Evolutionary conservation across 2,797 vertebrate species (phyloP), one percentile per base, ranked within the genome.

Genomic region (Babyrousa celebensis): DNA sequence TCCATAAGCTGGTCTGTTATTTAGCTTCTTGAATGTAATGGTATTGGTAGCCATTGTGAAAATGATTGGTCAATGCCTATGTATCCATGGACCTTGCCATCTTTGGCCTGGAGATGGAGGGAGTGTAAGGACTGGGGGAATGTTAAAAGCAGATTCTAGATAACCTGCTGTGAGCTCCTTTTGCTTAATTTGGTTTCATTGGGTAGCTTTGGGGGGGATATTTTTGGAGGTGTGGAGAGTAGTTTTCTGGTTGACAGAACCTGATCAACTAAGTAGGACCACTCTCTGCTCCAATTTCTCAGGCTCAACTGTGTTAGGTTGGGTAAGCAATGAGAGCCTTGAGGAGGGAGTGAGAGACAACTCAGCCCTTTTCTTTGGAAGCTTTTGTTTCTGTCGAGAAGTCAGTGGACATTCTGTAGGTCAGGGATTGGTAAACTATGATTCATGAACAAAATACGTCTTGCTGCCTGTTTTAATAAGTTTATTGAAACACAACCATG

Each of bases 391-490:
- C 12, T 89, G 3, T 54, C 40, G 58, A 79, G 11, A 87, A 68
- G 17, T 78, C 36, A 32, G 48, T 2, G 6, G 18, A 43, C n/a
- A n/a, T 79, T 89, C 68, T 72, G 27, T 40, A 87, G 23, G 67
- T 85, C 54, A 60, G 6, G 15, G 27, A 8, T 43, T 54, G 32
- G 36, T 23, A 87, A 91, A 32, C 52, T 74, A 21, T 58, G 79
- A 56, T 11, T 32, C 23, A 29, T 36, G 29, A 95, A 27, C 48
- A 70, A 91, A 65, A 62, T 85, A 21, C 75, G 11, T 72, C 67
- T 60, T 68, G 10, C 27, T 67, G 9, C 9, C 65, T 94, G 54
- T 92, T 86, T 92, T 92, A 77, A 60, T 80, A 78, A 93, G 29
- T 89, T 97, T 77, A 87, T 72, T 89, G 12, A 77, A 63, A 94